Percentiles rank a stretch among this genome's conserved stretches.
These are phyloP conservation scores for Hydrophis major DNA, from an alignment of 2,797 vertebrate genomes.

Conservation along the genomic window DNA sequence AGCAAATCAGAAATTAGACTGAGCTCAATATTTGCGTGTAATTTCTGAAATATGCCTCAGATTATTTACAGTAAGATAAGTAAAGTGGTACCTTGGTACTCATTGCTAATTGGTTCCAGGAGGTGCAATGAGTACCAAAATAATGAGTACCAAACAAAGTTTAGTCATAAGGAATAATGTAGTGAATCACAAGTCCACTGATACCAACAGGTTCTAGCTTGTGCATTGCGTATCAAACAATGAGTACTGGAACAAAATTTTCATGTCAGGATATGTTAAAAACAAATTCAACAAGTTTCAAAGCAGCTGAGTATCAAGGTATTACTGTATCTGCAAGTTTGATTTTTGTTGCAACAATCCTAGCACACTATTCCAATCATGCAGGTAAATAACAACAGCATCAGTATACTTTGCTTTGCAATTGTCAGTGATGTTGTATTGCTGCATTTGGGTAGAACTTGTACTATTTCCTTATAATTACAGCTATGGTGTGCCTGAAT, in stretches of 20 bases:
- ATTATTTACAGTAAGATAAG: neutral
- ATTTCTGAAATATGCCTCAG: neutral
- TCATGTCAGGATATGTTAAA: neutral
- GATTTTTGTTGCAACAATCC: conserved; percentile 10
- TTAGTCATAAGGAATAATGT: neutral
- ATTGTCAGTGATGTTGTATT: conserved; percentile 56
- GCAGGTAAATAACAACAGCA: conserved; percentile 8
- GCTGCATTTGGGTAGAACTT: conserved; percentile 53
- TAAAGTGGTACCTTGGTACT: neutral
- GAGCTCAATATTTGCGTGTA: neutral
- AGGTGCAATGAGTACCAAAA: neutral
- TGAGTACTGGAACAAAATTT: neutral
- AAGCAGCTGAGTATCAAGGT: neutral
- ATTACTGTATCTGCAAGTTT: conserved; percentile 39
- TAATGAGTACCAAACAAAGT: neutral
- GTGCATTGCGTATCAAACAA: neutral
- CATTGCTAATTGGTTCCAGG: neutral
- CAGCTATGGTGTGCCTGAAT: conserved; percentile 6
- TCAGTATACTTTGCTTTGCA: conserved; percentile 46
- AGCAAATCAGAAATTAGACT: neutral
- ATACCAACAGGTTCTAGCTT: neutral
- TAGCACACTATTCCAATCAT: conserved; percentile 20
- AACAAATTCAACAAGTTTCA: neutral
- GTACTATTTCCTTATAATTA: conserved; percentile 7
- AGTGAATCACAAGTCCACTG: neutral